Evolutionary conservation across 2,113 vertebrate genomes (phyloP).

Genomic region (Stigmatopora nigra): DNA sequence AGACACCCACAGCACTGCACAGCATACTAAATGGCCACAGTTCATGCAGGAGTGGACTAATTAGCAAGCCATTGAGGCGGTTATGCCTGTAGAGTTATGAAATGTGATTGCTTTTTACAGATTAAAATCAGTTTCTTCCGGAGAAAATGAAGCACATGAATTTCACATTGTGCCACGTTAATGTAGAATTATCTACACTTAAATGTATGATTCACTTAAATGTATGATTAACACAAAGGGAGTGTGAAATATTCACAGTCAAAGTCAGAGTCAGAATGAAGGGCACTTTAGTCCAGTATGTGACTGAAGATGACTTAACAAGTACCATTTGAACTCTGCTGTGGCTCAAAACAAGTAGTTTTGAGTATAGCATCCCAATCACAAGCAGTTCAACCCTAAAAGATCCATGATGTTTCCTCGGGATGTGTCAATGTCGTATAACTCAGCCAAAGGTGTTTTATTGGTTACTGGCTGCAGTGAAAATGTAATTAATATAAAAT

Average conservation of each 20-base stretch:
- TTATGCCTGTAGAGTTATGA: slow-evolving; percentile 15
- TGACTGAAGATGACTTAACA: not conserved
- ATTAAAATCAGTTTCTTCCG: slow-evolving; percentile 25
- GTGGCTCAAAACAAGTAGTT: not conserved
- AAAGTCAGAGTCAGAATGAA: not conserved
- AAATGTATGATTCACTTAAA: not conserved
- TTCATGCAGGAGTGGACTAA: slow-evolving; percentile 43
- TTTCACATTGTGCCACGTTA: too few relatives aligned
- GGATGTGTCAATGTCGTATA: not conserved
- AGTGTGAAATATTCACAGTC: not conserved
- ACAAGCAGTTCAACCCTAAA: not conserved
- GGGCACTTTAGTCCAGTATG: not conserved
- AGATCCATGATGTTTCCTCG: not conserved
- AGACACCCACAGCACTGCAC: slow-evolving; percentile 37
- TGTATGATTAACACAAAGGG: not conserved
- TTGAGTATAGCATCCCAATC: not conserved
- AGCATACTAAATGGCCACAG: slow-evolving; percentile 48
- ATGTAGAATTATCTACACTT: too few relatives aligned
- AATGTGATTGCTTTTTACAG: slow-evolving; percentile 18
- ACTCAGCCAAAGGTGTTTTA: slow-evolving; percentile 1
- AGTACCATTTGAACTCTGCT: not conserved
- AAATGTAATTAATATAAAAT: not conserved
- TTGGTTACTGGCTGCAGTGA: not conserved
- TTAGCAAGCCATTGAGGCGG: slow-evolving; percentile 40
- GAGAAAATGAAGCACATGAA: not conserved